A percentile compares a stretch with the other conserved stretches of the same genome.
Conservation (phyloP, 37 sponge, comb jelly and placozoan genomes). For the Amphimedon queenslandica region DNA sequence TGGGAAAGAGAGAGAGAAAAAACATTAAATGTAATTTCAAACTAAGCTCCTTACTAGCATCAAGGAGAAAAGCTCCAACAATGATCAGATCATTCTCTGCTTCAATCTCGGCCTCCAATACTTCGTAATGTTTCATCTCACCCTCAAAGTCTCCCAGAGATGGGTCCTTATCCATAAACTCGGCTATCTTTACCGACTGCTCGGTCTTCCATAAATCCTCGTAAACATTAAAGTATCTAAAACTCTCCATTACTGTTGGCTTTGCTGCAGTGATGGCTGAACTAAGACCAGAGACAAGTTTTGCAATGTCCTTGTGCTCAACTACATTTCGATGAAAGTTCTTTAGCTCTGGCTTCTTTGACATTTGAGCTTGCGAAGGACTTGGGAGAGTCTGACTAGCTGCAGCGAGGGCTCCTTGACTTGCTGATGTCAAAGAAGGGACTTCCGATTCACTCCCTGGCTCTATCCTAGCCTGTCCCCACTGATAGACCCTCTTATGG, state of each 20-base stretch:
- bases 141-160: slow-evolving; percentile 88
- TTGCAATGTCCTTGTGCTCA: slow-evolving; percentile 94
- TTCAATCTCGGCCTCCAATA: slow-evolving; percentile 37
- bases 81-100: slow-evolving; percentile 45
- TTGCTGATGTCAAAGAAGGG: slow-evolving; percentile 35
- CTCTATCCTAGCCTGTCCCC: slow-evolving; percentile 75
- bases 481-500: slow-evolving; percentile 60
- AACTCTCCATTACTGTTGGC: slow-evolving; percentile 54
- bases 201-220: slow-evolving; percentile 85
- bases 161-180: slow-evolving; percentile 75
- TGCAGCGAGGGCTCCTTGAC: neutral
- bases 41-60: slow-evolving; percentile 39
- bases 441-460: slow-evolving; percentile 25
- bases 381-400: slow-evolving; percentile 1
- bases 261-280: slow-evolving; percentile 88
- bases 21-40: neutral
- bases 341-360: slow-evolving; percentile 23
- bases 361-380: slow-evolving; percentile 13
- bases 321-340: slow-evolving; percentile 53
- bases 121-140: slow-evolving; percentile 49
- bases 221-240: slow-evolving; percentile 79
- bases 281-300: slow-evolving; percentile 75
- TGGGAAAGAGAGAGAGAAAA: neutral
- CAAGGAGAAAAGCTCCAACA: slow-evolving; percentile 64
- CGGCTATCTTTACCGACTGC: slow-evolving; percentile 52